phyloP scores from a whole-genome alignment of 1,140 invertebrate species.

The Heliconius himera region DNA sequence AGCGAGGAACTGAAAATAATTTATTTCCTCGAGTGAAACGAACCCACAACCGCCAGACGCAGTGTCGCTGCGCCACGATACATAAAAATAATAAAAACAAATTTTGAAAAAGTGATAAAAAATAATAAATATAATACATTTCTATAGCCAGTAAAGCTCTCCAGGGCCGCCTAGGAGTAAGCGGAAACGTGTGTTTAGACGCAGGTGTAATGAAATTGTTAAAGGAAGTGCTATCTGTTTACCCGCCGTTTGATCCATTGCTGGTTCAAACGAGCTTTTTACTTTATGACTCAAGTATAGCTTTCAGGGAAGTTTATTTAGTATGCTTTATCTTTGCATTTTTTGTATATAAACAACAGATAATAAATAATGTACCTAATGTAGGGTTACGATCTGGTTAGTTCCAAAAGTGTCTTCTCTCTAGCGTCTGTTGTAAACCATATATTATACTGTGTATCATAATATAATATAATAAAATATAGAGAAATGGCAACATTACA shows the following conservation, averaged over 20 bases:
- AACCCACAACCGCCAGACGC: no score
- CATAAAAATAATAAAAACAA: background rate
- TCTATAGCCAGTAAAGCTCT: background rate
- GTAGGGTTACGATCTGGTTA: background rate
- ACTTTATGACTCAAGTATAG: conserved; percentile 22
- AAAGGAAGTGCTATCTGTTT: conserved; percentile 57
- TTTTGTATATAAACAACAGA: background rate
- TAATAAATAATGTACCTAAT: background rate
- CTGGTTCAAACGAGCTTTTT: conserved; percentile 30
- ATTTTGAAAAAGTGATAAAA: background rate
- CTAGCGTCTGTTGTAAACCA: no score
- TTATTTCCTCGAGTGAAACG: no score
- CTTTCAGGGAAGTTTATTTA: conserved; percentile 14
- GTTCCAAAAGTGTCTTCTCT: background rate
- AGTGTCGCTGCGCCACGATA: no score
- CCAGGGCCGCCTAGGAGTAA: conserved; percentile 11
- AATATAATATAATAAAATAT: no score
- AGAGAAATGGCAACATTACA: no score
- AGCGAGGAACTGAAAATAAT: no score
- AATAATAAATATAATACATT: background rate
- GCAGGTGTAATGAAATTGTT: conserved; percentile 59
- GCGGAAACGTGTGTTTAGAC: conserved; percentile 57
- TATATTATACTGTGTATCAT: no score
- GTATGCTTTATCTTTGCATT: conserved; percentile 14
- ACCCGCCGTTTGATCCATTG: conserved; percentile 43